Evolutionary conservation across 2,888 invertebrate species (phyloP), one percentile per base, ranked within the genome.

Genomic region (Pheosia tremula): DNA sequence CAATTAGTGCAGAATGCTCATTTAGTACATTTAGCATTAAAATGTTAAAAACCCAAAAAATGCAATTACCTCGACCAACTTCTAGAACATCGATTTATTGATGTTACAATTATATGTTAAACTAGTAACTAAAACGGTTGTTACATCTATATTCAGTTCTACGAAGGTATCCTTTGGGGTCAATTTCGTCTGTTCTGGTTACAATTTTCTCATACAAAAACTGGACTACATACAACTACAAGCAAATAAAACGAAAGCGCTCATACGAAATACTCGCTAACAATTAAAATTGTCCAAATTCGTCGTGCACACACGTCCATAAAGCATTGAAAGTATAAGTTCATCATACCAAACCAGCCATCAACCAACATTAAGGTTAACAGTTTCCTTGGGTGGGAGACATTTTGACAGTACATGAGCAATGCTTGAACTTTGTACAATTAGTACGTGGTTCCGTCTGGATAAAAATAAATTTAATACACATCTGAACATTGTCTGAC

Each of bases 281-380:
- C 11, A 45, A 43, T 56, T 56, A 45, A 56, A 45, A 43, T 45
- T 13, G 24, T 45, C 41, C 43, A 45, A 45, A 8, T 55, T 55
- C 13, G 39, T 13, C n/a, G n/a, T 13, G 39, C 8, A 41, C 7
- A 11, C 3, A 55, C 39, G n/a, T 55, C 41, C 43, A 45, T 45
- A 24, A 45, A 56, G 36, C 45, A 45, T 56, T 43, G 45, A 56
- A 56, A 43, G 56, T 62, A 64, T 63, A 61, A 61, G 60, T 64
- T 55, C 58, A 64, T 64, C 59, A 57, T 53, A 58, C 63, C 61
- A n/a, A 72, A 67, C 71, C 69, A 49, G 57, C 61, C 63, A 77
- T 81, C 75, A 77, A 57, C 49, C 37, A 39, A 66, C 71, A 80
- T 80, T 80, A 80, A 80, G 66, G 67, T 67, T 71, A 74, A 77